phyloP scores from a whole-genome alignment of 2,113 vertebrate species.

The Xiphorhynchus elegans region DNA sequence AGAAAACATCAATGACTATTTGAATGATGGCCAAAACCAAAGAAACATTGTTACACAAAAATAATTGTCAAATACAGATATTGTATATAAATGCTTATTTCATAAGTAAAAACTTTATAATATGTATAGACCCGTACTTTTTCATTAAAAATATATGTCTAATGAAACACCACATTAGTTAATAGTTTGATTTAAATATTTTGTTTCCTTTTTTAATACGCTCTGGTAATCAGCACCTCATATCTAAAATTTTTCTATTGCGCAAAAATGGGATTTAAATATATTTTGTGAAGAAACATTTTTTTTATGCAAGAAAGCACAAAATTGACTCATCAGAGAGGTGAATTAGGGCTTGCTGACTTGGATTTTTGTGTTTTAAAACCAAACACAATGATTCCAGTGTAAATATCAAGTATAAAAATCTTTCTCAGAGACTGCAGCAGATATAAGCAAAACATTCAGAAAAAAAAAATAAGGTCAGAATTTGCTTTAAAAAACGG shows the following conservation, averaged over 20 bases:
- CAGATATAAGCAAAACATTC: neutral
- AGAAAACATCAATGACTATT: neutral
- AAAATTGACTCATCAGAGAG: neutral
- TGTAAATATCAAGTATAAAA: neutral
- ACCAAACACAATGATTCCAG: neutral
- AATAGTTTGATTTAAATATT: neutral
- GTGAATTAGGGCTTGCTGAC: neutral
- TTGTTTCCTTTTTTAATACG: neutral
- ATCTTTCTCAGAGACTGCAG: neutral
- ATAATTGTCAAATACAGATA: neutral
- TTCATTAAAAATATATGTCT: neutral
- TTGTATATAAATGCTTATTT: neutral
- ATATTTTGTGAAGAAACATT: neutral
- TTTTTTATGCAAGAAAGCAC: neutral
- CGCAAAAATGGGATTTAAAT: neutral
- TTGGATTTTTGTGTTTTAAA: neutral
- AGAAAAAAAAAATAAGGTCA: accelerated
- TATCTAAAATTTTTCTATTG: neutral
- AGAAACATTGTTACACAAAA: neutral
- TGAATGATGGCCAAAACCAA: neutral
- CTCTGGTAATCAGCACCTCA: neutral
- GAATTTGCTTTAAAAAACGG: neutral
- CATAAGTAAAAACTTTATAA: neutral
- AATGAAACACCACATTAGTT: neutral
- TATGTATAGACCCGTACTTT: neutral